Base-by-base conservation (phyloP, 2,888 invertebrate species). In the Bibio marci region DNA sequence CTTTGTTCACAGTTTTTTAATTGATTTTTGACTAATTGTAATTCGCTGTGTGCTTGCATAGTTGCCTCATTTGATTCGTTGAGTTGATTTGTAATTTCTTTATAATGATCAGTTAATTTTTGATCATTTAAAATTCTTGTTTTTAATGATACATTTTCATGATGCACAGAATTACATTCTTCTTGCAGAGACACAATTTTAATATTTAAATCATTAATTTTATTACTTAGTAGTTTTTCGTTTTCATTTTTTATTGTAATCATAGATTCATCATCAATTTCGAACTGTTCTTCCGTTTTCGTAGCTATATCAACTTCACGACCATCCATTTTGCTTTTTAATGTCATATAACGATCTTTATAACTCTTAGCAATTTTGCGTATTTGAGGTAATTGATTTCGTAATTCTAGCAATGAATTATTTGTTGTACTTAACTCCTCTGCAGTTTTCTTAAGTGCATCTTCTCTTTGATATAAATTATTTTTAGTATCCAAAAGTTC, bases 311-410 rank as follows among this genome's bases (percentile, higher is more conserved):
- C 42, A 3, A 43, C 57, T 47, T 69, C 69, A 3, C 60, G 58
- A 15, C 58, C 49, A 31, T 60, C 62, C 26, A 58, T 58, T 59
- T 46, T 32, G 4, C 5, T 8, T 35, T 39, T 25, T 2, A 35
- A 30, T 28, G 34, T 34, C 34, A 35, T 12, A 18, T 14, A 34
- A 8, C 27, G 28, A 13, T 39, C 39, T 22, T 39, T 39, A 19
- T 35, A 39, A 52, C 88, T 88, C 52, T 88, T 83, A 6, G 91
- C 94, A 47, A 94, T 86, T 57, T 85, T 88, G 48, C 85, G 73
- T 30, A 86, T 76, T 55, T 80, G 76, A 46, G 73, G 62, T 56
- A 77, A 77, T 48, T 78, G 78, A 50, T 72, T 78, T 45, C 70
- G 69, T 13, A 75, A 71, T 47, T 82, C 80, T 30, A 67, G 70